Percentiles rank a stretch among this genome's conserved stretches.
Evolutionary conservation across 2,113 vertebrate genomes (phyloP).

Genomic region (Phoxinus phoxinus): DNA sequence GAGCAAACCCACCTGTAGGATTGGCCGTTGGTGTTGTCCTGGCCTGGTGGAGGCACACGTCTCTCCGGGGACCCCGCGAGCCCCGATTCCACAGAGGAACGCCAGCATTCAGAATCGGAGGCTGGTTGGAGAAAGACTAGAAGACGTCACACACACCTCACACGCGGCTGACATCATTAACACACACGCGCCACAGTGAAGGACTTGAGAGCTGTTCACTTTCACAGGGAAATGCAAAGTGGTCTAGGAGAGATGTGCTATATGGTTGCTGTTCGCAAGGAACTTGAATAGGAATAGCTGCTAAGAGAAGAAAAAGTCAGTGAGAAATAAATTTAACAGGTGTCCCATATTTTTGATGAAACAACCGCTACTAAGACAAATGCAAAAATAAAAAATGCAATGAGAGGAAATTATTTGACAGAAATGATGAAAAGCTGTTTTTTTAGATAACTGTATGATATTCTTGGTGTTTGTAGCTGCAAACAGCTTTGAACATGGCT

Average conservation of each 20-base stretch:
- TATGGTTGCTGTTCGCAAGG: not conserved
- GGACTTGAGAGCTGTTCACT: not conserved
- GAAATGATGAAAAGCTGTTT: not conserved
- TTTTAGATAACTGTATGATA: not conserved
- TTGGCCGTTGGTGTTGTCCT: conserved; percentile 54
- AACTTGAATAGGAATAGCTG: not conserved
- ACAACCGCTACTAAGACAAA: not conserved
- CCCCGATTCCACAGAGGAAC: conserved; percentile 53
- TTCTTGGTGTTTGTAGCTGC: not conserved
- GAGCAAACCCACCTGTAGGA: conserved; percentile 70
- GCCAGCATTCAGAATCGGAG: conserved; percentile 57
- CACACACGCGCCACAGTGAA: conserved; percentile 15
- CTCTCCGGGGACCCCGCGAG: conserved; percentile 32
- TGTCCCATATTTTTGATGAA: not conserved
- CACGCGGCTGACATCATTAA: conserved; percentile 49
- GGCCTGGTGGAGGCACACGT: conserved; percentile 46
- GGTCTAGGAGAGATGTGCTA: not conserved
- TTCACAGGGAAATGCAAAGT: conserved; percentile 38
- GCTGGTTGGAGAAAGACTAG: conserved; percentile 42
- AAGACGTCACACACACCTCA: conserved; percentile 28
- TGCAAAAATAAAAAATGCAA: not conserved
- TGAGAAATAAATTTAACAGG: not conserved
- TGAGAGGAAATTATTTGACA: not conserved
- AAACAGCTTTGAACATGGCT: not conserved
- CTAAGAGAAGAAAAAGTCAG: not conserved